A percentile compares a stretch with the other conserved stretches of the same genome.
Evolutionary conservation across 2,113 vertebrate genomes (phyloP).

Genomic region (Microcebus tavaratra): DNA sequence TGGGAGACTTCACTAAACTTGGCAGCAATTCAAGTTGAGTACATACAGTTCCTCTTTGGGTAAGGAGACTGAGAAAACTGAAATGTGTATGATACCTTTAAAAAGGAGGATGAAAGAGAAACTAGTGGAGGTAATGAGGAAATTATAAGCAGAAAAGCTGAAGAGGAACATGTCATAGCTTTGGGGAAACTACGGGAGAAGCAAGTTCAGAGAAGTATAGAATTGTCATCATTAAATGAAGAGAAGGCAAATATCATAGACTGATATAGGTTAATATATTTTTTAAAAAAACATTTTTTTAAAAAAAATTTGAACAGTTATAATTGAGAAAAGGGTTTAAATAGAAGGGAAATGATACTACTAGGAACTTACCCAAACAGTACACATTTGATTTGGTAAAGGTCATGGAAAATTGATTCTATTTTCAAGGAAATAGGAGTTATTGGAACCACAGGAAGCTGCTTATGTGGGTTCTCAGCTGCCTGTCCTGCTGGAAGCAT

Average conservation of each 20-base stretch:
- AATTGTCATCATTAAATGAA: background rate
- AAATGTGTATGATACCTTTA: constrained; percentile 33
- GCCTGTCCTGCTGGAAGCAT: background rate
- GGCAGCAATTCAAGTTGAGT: constrained; percentile 43
- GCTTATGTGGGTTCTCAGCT: background rate
- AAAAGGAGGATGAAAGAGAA: background rate
- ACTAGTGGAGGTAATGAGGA: background rate
- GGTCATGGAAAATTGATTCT: background rate
- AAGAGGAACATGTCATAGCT: background rate
- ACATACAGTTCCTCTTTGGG: background rate
- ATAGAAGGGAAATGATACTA: background rate
- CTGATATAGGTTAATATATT: background rate
- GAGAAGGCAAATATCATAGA: background rate
- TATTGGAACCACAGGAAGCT: background rate
- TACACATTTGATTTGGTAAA: background rate
- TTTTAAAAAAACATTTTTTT: background rate
- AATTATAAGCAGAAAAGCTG: background rate
- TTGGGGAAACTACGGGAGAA: background rate
- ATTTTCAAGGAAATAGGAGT: background rate
- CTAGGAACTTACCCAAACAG: background rate
- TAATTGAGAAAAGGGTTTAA: background rate
- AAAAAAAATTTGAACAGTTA: background rate
- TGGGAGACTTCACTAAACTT: constrained; percentile 61
- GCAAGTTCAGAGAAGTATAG: background rate
- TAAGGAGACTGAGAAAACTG: background rate